Conservation (phyloP, 2,797 vertebrate genomes). For the Anabas testudineus region DNA sequence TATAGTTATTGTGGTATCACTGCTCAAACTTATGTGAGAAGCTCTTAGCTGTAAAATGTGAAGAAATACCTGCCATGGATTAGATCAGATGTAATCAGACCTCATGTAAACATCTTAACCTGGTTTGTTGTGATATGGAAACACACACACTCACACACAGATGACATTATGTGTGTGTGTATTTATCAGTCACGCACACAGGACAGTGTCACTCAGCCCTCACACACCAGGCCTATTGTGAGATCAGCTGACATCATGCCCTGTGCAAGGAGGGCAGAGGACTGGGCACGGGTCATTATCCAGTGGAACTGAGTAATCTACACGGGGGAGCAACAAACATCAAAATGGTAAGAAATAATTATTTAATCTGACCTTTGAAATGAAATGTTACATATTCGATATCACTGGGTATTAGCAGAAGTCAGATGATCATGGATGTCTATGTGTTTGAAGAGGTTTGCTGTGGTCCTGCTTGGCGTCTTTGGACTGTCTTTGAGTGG, state of each 20-base stretch:
- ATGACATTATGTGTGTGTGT: slow-evolving; percentile 33
- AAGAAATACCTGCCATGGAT: background rate
- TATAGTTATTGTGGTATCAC: too few species aligned
- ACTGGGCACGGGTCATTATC: slow-evolving; percentile 16
- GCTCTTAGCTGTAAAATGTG: too few species aligned
- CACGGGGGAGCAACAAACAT: slow-evolving; percentile 28
- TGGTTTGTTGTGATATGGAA: background rate
- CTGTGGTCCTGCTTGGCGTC: slow-evolving; percentile 53
- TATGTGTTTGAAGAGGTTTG: slow-evolving; percentile 58
- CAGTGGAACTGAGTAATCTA: slow-evolving; percentile 26
- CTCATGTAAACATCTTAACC: background rate
- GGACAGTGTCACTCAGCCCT: slow-evolving; percentile 37
- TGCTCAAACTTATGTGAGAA: too few species aligned
- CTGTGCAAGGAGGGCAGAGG: slow-evolving; percentile 78
- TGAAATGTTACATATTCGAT: background rate
- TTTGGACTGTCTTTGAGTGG: slow-evolving; percentile 38
- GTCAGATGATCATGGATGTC: background rate
- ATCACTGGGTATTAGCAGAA: background rate
- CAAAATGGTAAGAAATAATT: slow-evolving; percentile 74
- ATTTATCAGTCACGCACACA: slow-evolving; percentile 48
- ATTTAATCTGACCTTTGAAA: background rate
- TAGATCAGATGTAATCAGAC: background rate
- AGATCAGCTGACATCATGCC: slow-evolving; percentile 68
- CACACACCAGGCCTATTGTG: slow-evolving; percentile 77
- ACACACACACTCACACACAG: slow-evolving; percentile 12